phyloP scores from a whole-genome alignment of 1,140 invertebrate genomes.

The Pomacea maculata region DNA sequence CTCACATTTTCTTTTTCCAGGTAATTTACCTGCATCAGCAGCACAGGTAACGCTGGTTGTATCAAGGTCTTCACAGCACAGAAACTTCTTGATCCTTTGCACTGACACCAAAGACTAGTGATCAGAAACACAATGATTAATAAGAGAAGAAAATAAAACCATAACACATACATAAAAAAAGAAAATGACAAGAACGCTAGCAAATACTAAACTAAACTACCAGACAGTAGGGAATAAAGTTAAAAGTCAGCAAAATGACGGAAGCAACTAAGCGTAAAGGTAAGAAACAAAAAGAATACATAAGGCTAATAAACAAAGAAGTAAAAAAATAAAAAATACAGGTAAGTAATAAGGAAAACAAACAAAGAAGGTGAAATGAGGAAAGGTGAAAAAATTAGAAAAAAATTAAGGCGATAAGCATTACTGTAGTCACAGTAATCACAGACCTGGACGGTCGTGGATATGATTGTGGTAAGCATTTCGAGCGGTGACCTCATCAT shows the following conservation, averaged over 20 bases:
- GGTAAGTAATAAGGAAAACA: no score
- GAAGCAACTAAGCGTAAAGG: no score
- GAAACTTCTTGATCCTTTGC: slow-evolving; percentile 52
- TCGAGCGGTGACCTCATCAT: no score
- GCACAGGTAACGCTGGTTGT: slow-evolving; percentile 39
- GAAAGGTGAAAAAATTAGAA: not conserved
- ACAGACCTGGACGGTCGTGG: slow-evolving; percentile 29
- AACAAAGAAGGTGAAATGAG: not conserved
- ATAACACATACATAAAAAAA: no score
- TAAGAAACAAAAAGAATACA: no score
- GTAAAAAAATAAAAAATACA: not conserved
- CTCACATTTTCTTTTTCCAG: not conserved
- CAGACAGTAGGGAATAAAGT: no score
- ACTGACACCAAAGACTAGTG: slow-evolving; percentile 55
- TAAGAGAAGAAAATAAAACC: no score
- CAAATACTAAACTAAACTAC: no score
- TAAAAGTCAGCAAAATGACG: not conserved
- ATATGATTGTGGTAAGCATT: slow-evolving; percentile 8
- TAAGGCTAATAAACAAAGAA: no score
- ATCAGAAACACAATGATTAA: slow-evolving; percentile 4
- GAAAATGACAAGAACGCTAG: no score
- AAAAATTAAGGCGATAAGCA: not conserved
- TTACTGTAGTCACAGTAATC: not conserved
- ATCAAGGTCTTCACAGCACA: slow-evolving; percentile 53
- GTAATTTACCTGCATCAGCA: slow-evolving; percentile 16